Evolutionary conservation across 2,113 vertebrate genomes (phyloP).

Genomic region (Shinisaurus crocodilurus): DNA sequence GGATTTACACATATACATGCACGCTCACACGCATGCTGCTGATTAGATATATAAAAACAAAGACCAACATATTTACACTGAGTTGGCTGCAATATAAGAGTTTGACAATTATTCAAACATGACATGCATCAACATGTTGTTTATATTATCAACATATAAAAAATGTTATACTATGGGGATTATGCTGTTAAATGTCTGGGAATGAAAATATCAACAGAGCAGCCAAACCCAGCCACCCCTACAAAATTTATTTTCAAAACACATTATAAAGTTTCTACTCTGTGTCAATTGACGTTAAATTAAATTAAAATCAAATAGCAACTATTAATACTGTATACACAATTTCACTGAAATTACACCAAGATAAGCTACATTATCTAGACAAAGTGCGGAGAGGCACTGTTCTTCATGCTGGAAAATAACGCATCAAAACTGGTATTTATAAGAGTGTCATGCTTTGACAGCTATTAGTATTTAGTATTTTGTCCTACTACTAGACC

Average conservation of each 20-base stretch:
- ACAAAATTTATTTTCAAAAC: conserved; percentile 66
- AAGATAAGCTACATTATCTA: conserved; percentile 89
- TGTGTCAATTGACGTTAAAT: conserved; percentile 74
- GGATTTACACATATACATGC: conserved; percentile 47
- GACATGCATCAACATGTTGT: conserved; percentile 64
- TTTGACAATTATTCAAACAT: conserved; percentile 79
- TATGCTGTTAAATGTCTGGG: conserved; percentile 51
- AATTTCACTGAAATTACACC: conserved; percentile 84
- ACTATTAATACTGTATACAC: conserved; percentile 74
- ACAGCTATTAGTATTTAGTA: conserved; percentile 77
- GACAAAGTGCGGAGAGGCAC: conserved; percentile 92
- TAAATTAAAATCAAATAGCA: conserved; percentile 80
- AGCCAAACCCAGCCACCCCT: conserved; percentile 65
- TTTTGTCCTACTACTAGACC: conserved; percentile 61
- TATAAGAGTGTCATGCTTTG: conserved; percentile 79
- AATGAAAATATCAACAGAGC: conserved; percentile 30
- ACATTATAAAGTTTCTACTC: conserved; percentile 71
- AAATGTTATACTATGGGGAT: conserved; percentile 69
- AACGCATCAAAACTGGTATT: conserved; percentile 76
- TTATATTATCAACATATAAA: conserved; percentile 77
- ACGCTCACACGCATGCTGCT: conserved; percentile 29
- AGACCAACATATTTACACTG: conserved; percentile 84
- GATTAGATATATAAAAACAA: conserved; percentile 63
- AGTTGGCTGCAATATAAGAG: conserved; percentile 74
- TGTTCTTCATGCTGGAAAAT: conserved; percentile 89